A percentile compares a stretch with the other conserved stretches of the same genome.
These are phyloP conservation scores for Actias luna DNA, from an alignment of 2,888 invertebrate species.

Conservation along the genomic window DNA sequence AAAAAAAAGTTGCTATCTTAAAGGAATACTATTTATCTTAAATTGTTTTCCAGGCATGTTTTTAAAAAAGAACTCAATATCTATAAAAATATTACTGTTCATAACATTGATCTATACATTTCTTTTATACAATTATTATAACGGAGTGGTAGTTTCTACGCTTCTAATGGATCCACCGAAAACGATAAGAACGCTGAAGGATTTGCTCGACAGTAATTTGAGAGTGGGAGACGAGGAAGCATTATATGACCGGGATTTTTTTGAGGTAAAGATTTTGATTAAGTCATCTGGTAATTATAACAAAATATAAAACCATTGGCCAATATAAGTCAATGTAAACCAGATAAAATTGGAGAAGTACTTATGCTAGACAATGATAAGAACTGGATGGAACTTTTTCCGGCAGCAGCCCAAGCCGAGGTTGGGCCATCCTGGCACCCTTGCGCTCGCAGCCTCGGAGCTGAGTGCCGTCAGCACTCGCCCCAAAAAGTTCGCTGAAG, in stretches of 20 bases:
- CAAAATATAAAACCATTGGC: too few relatives aligned
- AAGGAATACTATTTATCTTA: too few relatives aligned
- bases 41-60: slow-evolving; percentile 59
- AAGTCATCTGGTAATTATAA: not conserved
- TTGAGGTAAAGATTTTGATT: slow-evolving; percentile 69
- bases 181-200: slow-evolving; percentile 81
- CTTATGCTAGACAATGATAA: too few relatives aligned
- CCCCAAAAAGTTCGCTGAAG: too few relatives aligned
- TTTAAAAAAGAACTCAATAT: slow-evolving; percentile 62
- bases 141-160: slow-evolving; percentile 85
- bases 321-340: too few relatives aligned
- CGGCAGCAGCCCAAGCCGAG: too few relatives aligned
- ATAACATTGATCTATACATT: slow-evolving; percentile 81
- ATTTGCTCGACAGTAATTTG: slow-evolving; percentile 81
- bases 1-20: too few relatives aligned
- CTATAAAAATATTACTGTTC: slow-evolving; percentile 78
- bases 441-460: too few relatives aligned
- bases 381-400: too few relatives aligned
- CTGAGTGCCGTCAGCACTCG: too few relatives aligned
- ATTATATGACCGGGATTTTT: slow-evolving; percentile 83
- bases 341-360: too few relatives aligned
- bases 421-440: too few relatives aligned
- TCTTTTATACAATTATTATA: slow-evolving; percentile 86
- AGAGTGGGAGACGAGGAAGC: slow-evolving; percentile 84
- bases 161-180: slow-evolving; percentile 83